Evolutionary conservation across 2,888 invertebrate genomes (phyloP).

Genomic region (Onthophagus sagittarius): DNA sequence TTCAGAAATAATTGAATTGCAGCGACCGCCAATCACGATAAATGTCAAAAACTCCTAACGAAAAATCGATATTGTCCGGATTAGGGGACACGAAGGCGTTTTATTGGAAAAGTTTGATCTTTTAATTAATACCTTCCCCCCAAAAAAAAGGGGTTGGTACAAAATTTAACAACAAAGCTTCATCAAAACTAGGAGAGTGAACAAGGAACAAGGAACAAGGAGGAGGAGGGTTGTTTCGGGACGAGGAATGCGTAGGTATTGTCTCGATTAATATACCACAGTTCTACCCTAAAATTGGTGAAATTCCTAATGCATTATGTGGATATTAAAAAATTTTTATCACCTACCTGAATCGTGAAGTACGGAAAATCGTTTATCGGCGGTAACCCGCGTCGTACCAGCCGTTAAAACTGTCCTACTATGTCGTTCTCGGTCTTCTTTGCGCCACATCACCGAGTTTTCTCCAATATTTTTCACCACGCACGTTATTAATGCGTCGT

Average conservation of each 20-base stretch:
- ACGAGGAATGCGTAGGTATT: background rate
- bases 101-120: background rate
- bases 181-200: background rate
- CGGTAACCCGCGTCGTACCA: slow-evolving; percentile 69
- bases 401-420: slow-evolving; percentile 65
- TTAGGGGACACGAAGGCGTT: background rate
- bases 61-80: background rate
- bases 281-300: background rate
- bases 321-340: slow-evolving; percentile 31
- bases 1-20: background rate
- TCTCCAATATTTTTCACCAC: slow-evolving; percentile 69
- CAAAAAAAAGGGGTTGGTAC: background rate
- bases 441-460: slow-evolving; percentile 74
- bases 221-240: background rate
- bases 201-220: no score
- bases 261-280: background rate
- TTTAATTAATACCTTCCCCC: background rate
- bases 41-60: background rate
- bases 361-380: slow-evolving; percentile 67
- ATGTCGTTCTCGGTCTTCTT: slow-evolving; percentile 59
- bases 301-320: background rate
- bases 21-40: background rate
- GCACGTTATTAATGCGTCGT: slow-evolving; percentile 77
- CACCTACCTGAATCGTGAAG: slow-evolving; percentile 70
- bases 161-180: background rate